Conservation (phyloP, 2,113 vertebrate species). For the Antechinus stuartii region DNA sequence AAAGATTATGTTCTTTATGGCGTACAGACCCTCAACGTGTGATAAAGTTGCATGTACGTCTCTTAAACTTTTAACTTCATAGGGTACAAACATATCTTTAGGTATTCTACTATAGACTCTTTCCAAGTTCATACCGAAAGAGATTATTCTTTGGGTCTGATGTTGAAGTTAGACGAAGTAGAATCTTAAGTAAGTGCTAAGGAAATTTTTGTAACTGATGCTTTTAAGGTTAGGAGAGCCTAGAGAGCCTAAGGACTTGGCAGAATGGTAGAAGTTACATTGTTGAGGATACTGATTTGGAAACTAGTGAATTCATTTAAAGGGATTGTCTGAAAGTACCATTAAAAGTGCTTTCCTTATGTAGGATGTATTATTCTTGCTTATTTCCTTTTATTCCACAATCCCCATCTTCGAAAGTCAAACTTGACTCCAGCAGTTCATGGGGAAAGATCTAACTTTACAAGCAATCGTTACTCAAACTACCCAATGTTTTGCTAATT, state of each 20-base stretch:
- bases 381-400: background rate
- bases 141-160: background rate
- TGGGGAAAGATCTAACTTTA: background rate
- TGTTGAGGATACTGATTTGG: background rate
- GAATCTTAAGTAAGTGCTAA: too few species aligned
- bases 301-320: background rate
- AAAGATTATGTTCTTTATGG: background rate
- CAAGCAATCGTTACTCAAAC: background rate
- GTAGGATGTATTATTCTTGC: background rate
- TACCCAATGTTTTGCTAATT: background rate
- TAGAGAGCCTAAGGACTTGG: background rate
- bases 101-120: background rate
- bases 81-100: background rate
- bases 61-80: background rate
- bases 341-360: too few species aligned
- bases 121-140: background rate
- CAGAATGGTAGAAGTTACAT: background rate
- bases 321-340: too few species aligned
- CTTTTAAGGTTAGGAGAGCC: background rate
- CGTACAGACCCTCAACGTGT: background rate
- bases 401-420: too few species aligned
- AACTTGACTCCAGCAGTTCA: background rate
- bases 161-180: too few species aligned
- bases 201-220: too few species aligned
- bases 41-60: background rate